Evolutionary conservation across 1,140 invertebrate genomes (phyloP).

Genomic region (Oedothorax gibbosus): DNA sequence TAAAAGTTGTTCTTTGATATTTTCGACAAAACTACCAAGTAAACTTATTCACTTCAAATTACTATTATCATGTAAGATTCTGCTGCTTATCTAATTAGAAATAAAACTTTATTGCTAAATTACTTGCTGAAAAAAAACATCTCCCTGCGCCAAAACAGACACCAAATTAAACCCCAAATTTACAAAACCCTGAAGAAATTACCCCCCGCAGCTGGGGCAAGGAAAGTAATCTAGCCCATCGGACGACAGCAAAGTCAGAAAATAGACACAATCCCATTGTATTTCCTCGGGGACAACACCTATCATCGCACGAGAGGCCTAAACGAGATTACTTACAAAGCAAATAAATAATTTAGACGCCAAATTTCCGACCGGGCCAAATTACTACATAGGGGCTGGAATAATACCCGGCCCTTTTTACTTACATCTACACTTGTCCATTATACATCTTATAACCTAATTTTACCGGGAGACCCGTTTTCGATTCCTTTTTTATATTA

Average conservation of each 20-base stretch:
- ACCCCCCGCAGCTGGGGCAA: background rate
- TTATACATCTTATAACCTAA: slow-evolving; percentile 59
- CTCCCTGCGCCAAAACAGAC: background rate
- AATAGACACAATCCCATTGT: slow-evolving; percentile 39
- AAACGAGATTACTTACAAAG: slow-evolving; percentile 50
- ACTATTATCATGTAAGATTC: too few species aligned
- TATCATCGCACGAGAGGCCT: slow-evolving; percentile 27
- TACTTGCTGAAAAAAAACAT: too few species aligned
- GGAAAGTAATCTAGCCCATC: slow-evolving; percentile 35
- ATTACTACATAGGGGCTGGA: slow-evolving; percentile 33
- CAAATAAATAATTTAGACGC: slow-evolving; percentile 56
- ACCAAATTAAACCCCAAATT: background rate
- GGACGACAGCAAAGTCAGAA: slow-evolving; percentile 18
- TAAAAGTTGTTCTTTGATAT: too few species aligned
- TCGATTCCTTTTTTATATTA: slow-evolving; percentile 24
- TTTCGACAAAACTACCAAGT: too few species aligned
- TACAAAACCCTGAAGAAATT: background rate
- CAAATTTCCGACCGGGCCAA: slow-evolving; percentile 47
- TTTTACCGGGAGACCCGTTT: slow-evolving; percentile 45
- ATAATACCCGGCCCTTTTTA: slow-evolving; percentile 17
- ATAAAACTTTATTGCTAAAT: too few species aligned
- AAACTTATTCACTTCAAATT: too few species aligned
- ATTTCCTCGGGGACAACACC: slow-evolving; percentile 30
- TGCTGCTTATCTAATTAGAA: too few species aligned
- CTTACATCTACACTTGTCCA: slow-evolving; percentile 30